These are phyloP conservation scores for Megaceryle maxima DNA, from an alignment of 2,113 vertebrate genomes.

Conservation along the genomic window DNA sequence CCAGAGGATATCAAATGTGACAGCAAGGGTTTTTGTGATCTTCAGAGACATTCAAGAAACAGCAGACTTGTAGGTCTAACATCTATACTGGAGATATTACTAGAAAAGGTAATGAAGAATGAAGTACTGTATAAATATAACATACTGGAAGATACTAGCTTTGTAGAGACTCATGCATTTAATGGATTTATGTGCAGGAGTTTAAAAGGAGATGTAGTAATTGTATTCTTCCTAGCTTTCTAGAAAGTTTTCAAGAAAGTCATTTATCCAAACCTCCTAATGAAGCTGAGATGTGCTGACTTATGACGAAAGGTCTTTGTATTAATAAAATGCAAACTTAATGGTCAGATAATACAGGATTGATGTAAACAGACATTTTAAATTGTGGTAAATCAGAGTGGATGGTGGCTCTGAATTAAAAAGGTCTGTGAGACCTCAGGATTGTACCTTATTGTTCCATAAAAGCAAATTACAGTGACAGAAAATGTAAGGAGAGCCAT, in stretches of 20 bases:
- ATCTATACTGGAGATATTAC: not conserved
- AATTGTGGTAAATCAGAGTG: not conserved
- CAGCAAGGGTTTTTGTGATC: not conserved
- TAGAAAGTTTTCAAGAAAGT: not conserved
- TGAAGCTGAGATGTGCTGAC: not conserved
- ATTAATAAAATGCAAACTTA: not conserved
- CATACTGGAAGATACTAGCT: not conserved
- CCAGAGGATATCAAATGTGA: not conserved
- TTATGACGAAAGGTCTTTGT: not conserved
- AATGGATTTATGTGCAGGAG: not conserved
- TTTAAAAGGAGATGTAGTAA: not conserved
- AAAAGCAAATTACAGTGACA: not conserved
- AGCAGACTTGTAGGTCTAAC: not conserved
- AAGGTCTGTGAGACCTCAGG: not conserved
- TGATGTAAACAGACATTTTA: not conserved
- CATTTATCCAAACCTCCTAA: not conserved
- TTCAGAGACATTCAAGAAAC: not conserved
- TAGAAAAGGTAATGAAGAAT: not conserved
- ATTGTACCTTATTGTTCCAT: not conserved
- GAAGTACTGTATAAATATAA: not conserved
- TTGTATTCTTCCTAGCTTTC: not conserved
- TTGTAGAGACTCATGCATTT: not conserved
- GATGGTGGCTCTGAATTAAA: not conserved
- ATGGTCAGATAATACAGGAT: not conserved
- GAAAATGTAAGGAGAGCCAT: not conserved